Conservation (phyloP, 64 coral and sea anemone species). For the Pocillopora damicornis region DNA sequence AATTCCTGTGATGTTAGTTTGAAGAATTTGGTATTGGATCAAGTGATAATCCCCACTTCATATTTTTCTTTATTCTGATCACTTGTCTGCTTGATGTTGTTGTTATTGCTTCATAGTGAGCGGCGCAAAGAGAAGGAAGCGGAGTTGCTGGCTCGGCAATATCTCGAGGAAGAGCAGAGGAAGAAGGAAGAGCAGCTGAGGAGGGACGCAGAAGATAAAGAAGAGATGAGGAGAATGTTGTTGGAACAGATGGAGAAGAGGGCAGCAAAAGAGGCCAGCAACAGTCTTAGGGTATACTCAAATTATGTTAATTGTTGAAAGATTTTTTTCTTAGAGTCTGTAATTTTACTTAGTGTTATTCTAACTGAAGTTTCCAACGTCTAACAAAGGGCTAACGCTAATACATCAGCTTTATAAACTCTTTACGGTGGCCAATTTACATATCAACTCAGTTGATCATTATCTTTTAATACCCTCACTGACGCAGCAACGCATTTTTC, state of each 20-base stretch:
- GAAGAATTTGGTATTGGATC: too few relatives aligned
- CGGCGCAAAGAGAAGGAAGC: slow-evolving; percentile 42
- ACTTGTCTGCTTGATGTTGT: neutral
- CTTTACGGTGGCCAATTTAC: too few relatives aligned
- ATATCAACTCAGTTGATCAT: too few relatives aligned
- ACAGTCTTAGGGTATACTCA: slow-evolving; percentile 46
- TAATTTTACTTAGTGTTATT: too few relatives aligned
- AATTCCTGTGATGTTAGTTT: too few relatives aligned
- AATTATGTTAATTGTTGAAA: neutral
- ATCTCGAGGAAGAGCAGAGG: slow-evolving; percentile 53
- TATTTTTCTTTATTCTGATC: neutral
- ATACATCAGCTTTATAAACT: too few relatives aligned
- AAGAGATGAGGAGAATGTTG: slow-evolving; percentile 77
- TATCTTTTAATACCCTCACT: too few relatives aligned
- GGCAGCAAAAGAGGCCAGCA: slow-evolving; percentile 47
- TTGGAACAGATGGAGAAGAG: slow-evolving; percentile 72
- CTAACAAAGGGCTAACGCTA: too few relatives aligned
- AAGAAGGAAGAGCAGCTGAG: slow-evolving; percentile 39
- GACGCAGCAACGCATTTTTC: too few relatives aligned
- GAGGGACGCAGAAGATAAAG: slow-evolving; percentile 64
- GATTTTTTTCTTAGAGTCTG: neutral
- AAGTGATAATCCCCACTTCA: neutral
- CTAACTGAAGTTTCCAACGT: too few relatives aligned
- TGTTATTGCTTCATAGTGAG: slow-evolving; percentile 42
- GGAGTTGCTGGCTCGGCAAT: slow-evolving; percentile 52